A percentile compares a stretch with the other conserved stretches of the same genome.
phyloP scores from a whole-genome alignment of 2,113 vertebrate species.

The Spilogale gracilis region DNA sequence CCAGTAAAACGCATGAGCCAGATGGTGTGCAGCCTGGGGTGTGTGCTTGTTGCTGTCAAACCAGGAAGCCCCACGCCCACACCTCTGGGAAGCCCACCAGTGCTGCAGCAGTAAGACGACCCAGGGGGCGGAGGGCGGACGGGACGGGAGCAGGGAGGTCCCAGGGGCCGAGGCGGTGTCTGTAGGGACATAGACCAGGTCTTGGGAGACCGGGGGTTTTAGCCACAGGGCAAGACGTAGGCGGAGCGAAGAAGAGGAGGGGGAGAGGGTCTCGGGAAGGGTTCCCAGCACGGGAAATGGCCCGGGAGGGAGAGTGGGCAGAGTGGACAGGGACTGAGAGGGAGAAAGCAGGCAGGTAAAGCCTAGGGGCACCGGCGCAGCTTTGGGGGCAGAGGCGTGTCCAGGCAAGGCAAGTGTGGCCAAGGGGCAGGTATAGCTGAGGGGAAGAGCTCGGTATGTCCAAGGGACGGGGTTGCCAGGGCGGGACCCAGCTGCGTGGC shows the following conservation, averaged over 20 bases:
- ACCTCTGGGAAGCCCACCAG: rapidly evolving
- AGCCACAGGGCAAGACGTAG: background rate
- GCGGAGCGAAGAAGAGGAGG: background rate
- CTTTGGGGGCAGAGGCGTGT: background rate
- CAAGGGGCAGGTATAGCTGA: background rate
- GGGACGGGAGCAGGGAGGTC: background rate
- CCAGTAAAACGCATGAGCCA: background rate
- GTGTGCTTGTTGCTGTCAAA: rapidly evolving
- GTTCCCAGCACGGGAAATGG: background rate
- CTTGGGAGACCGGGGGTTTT: background rate
- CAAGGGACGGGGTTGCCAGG: rapidly evolving
- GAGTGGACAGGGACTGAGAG: background rate
- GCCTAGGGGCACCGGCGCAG: background rate
- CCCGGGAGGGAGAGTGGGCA: background rate
- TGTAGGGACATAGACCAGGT: background rate
- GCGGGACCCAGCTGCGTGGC: rapidly evolving
- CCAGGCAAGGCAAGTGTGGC: background rate
- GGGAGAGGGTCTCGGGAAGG: background rate
- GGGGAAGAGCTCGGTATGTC: background rate
- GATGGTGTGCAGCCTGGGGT: rapidly evolving
- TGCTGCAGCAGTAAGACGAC: no score
- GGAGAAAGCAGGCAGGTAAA: background rate
- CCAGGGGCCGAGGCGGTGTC: background rate
- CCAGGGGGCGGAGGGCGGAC: no score
- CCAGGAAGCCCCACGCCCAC: rapidly evolving